Evolutionary conservation across 1,140 invertebrate species (phyloP).

Genomic region (Drosophila lacteicornis): DNA sequence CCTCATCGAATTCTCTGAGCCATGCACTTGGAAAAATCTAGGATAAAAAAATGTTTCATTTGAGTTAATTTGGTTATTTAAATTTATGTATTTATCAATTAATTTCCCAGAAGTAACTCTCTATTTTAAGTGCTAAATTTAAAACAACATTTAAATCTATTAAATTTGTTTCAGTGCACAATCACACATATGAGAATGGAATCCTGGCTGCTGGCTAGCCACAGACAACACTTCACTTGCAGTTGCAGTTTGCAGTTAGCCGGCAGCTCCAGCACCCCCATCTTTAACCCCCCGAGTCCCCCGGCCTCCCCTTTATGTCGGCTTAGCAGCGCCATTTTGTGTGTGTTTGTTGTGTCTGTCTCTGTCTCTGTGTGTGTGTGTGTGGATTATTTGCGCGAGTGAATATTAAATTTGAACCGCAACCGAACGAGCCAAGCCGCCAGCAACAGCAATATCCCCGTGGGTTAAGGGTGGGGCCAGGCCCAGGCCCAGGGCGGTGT

Average conservation of each 20-base stretch:
- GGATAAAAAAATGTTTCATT: no score
- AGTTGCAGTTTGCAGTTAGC: slow-evolving; percentile 76
- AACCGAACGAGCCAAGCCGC: slow-evolving; percentile 75
- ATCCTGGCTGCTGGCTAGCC: slow-evolving; percentile 61
- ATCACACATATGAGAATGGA: slow-evolving; percentile 36
- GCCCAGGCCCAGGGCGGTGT: not conserved
- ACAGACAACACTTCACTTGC: slow-evolving; percentile 79
- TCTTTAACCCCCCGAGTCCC: not conserved
- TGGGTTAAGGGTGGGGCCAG: slow-evolving; percentile 5
- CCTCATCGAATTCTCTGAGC: not conserved
- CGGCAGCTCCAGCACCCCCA: slow-evolving; percentile 14
- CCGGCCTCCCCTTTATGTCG: slow-evolving; percentile 20
- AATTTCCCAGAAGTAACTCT: no score
- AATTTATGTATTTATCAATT: no score
- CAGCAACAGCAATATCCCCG: slow-evolving; percentile 53
- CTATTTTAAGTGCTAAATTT: no score
- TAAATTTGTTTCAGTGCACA: not conserved
- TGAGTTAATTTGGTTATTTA: no score
- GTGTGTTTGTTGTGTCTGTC: slow-evolving; percentile 60
- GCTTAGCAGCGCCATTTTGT: slow-evolving; percentile 80
- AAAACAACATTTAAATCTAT: no score
- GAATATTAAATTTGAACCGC: slow-evolving; percentile 83
- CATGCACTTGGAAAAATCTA: not conserved
- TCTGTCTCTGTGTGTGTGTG: slow-evolving; percentile 20
- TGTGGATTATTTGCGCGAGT: slow-evolving; percentile 81